These are phyloP conservation scores for Boulengeromyrus knoepffleri DNA, from an alignment of 2,113 vertebrate species.

Conservation along the genomic window DNA sequence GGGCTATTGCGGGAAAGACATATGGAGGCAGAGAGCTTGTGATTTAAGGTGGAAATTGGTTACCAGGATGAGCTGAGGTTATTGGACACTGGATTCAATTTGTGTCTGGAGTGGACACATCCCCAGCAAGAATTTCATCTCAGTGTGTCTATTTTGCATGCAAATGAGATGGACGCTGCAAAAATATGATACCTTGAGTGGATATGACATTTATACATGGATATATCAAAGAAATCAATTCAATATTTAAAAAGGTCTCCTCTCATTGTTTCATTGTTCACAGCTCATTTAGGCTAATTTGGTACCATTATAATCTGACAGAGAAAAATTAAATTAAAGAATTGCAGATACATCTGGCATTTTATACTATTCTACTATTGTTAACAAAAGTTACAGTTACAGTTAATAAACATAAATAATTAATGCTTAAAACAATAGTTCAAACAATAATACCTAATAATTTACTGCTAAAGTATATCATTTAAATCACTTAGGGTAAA, in stretches of 20 bases:
- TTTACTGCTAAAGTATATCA: not conserved
- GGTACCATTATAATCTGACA: not conserved
- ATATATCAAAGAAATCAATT: not conserved
- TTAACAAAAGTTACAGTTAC: not conserved
- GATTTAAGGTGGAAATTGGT: slow-evolving; percentile 15
- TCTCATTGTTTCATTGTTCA: not conserved
- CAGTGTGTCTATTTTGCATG: not conserved
- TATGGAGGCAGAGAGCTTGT: not conserved
- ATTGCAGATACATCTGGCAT: not conserved
- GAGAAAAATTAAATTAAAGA: not conserved
- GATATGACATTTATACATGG: not conserved
- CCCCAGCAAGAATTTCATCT: not conserved
- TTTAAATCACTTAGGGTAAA: not conserved
- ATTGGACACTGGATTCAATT: slow-evolving; percentile 5
- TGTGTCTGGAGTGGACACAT: not conserved
- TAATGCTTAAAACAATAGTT: not conserved
- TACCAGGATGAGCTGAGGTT: not conserved
- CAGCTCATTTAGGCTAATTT: not conserved
- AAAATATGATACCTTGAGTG: not conserved
- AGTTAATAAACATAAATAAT: not conserved
- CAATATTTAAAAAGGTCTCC: not conserved
- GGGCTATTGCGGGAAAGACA: not conserved
- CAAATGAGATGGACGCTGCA: not conserved
- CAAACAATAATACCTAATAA: not conserved
- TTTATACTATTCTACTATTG: not conserved